phyloP scores from a whole-genome alignment of 1,140 invertebrate genomes.

The Drosophila tani region DNA sequence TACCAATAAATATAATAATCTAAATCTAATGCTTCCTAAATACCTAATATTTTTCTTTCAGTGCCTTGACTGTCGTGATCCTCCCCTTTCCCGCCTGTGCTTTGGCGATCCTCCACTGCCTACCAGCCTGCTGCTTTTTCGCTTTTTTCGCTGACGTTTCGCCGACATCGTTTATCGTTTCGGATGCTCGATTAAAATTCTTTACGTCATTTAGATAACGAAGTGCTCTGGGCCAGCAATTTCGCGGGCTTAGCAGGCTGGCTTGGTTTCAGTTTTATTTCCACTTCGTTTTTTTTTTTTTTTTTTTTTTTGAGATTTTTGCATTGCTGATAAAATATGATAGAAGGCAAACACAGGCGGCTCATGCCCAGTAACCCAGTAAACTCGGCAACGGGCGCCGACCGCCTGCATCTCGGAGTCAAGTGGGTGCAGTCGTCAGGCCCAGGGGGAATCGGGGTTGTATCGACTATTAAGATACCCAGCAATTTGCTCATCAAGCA shows the following conservation, averaged over 20 bases:
- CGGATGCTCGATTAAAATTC: slow-evolving; percentile 81
- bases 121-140: slow-evolving; percentile 1
- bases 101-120: background rate
- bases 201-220: slow-evolving; percentile 75
- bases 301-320: slow-evolving; percentile 22
- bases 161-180: slow-evolving; percentile 69
- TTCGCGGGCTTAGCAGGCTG: slow-evolving; percentile 1
- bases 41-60: background rate
- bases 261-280: background rate
- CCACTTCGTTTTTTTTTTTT: background rate
- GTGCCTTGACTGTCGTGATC: slow-evolving; percentile 6
- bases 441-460: background rate
- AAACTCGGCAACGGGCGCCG: slow-evolving; percentile 9
- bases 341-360: slow-evolving; percentile 13
- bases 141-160: slow-evolving; percentile 28
- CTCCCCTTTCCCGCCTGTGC: background rate
- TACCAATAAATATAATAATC: too few relatives aligned
- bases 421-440: slow-evolving; percentile 38
- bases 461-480: slow-evolving; percentile 40
- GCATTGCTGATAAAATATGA: slow-evolving; percentile 46
- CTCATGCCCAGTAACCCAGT: slow-evolving; percentile 54
- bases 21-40: too few relatives aligned
- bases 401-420: slow-evolving; percentile 13
- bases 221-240: slow-evolving; percentile 15
- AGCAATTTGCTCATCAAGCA: slow-evolving; percentile 42